Evolutionary conservation across 1,140 invertebrate genomes (phyloP), one percentile per base, ranked within the genome.

Genomic region (Psilanteris sp.): DNA sequence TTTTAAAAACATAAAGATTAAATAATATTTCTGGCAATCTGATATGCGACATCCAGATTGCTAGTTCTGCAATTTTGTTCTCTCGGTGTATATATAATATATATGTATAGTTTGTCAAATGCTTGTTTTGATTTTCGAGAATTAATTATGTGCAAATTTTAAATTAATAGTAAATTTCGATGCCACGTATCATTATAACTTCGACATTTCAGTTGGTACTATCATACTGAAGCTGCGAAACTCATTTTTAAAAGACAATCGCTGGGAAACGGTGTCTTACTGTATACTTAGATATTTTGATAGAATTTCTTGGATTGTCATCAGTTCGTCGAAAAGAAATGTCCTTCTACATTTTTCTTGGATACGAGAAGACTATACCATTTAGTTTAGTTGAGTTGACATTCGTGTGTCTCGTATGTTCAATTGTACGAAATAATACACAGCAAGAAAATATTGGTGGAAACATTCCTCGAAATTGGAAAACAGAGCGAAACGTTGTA

Each of bases 351-450:
- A 62, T 50, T 50, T 50, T 39, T 48, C 43, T 10, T 15, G 4
- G 6, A 13, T 50, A 11, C 32, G 31, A 29, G 20, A 20, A 10
- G 41, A 27, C 43, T 16, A 34, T n/a, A n/a, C n/a, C n/a, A n/a
- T n/a, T n/a, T n/a, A 52, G 27, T 8, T 7, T 11, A n/a, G 24
- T 22, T 44, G 15, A 43, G 54, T 44, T 43, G 8, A 11, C 16
- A 16, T 52, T 64, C 46, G 37, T 64, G 32, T 52, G 52, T 64
- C 43, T 24, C 37, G 55, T 46, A n/a, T 22, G 22, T 37, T 61
- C 43, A 43, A 48, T 61, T 61, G 22, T 61, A 46, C 18, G 43
- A 46, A 37, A 61, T 46, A 44, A 37, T 61, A 46, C 31, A 48
- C 27, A 10, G 0, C 14, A 13, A 13, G 14, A 39, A 18, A 29